Percentiles rank a stretch among this genome's conserved stretches.
These are phyloP conservation scores for Heterohyrax brucei DNA, from an alignment of 2,797 vertebrate species.

Conservation along the genomic window DNA sequence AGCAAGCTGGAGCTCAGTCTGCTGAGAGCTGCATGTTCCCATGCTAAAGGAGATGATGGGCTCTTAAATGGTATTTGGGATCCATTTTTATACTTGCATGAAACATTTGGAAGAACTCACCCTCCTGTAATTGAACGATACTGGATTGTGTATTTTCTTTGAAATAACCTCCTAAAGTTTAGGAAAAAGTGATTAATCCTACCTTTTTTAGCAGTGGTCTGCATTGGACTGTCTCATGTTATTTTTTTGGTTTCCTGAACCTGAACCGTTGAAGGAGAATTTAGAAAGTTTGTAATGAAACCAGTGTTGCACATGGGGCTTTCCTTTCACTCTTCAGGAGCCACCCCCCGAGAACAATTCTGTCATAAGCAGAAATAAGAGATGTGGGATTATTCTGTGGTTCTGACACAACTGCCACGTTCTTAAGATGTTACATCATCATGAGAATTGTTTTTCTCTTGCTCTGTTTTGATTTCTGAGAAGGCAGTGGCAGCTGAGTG, in stretches of 20 bases:
- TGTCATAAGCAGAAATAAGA: conserved; percentile 71
- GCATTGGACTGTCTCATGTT: conserved; percentile 66
- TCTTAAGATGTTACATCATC: conserved; percentile 86
- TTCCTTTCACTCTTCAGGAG: conserved; percentile 82
- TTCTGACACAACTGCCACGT: conserved; percentile 86
- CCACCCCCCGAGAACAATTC: conserved; percentile 72
- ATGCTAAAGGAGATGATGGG: rapidly evolving
- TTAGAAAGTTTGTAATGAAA: conserved; percentile 76
- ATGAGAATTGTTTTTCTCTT: conserved; percentile 84
- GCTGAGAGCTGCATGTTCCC: neutral
- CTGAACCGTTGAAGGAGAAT: conserved; percentile 62
- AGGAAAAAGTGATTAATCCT: conserved; percentile 71
- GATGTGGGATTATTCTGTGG: conserved; percentile 76
- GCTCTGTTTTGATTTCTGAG: conserved; percentile 79
- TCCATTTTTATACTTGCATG: conserved; percentile 45
- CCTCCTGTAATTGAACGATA: conserved; percentile 51
- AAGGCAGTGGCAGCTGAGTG: conserved; percentile 63
- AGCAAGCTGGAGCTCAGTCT: neutral
- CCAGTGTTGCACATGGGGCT: conserved; percentile 84
- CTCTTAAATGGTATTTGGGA: neutral
- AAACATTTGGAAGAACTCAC: conserved; percentile 62
- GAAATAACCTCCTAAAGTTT: conserved; percentile 53
- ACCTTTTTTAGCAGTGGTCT: conserved; percentile 68
- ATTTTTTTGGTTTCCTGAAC: conserved; percentile 77
- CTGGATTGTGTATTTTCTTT: conserved; percentile 70